A percentile compares a stretch with the other conserved stretches of the same genome.
Conservation (phyloP, 2,113 vertebrate genomes). For the Lepidothrix coronata region DNA sequence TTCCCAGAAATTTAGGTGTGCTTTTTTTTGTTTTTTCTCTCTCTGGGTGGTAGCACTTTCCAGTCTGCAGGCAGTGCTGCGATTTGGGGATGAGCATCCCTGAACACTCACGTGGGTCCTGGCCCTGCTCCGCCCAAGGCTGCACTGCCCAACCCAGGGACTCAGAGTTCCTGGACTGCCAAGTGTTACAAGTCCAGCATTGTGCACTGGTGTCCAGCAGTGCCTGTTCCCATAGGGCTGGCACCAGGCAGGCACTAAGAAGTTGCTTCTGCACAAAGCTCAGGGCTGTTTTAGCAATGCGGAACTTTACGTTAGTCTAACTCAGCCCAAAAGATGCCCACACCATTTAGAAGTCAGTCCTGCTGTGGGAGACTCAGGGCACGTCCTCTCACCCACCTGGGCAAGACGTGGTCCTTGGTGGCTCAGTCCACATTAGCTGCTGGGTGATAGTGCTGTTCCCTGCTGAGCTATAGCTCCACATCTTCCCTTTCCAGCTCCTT, state of each 20-base stretch:
- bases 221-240: not conserved
- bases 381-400: accelerated
- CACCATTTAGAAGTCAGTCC: not conserved
- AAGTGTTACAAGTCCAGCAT: accelerated
- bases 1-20: not conserved
- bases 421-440: not conserved
- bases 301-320: not conserved
- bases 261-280: not conserved
- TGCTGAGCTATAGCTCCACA: not conserved
- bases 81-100: not conserved
- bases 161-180: not conserved
- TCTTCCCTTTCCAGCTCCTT: not conserved
- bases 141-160: accelerated
- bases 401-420: not conserved
- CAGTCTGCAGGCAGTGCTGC: not conserved
- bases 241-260: not conserved
- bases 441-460: not conserved
- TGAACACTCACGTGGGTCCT: accelerated
- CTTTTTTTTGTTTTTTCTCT: not conserved
- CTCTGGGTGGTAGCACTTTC: not conserved
- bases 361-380: not conserved
- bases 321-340: not conserved
- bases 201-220: accelerated
- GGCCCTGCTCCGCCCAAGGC: accelerated
- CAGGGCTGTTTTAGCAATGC: not conserved